Evolutionary conservation across 2,113 vertebrate genomes (phyloP), one percentile per base, ranked within the genome.

Genomic region (Sterrhoptilus dennistouni): DNA sequence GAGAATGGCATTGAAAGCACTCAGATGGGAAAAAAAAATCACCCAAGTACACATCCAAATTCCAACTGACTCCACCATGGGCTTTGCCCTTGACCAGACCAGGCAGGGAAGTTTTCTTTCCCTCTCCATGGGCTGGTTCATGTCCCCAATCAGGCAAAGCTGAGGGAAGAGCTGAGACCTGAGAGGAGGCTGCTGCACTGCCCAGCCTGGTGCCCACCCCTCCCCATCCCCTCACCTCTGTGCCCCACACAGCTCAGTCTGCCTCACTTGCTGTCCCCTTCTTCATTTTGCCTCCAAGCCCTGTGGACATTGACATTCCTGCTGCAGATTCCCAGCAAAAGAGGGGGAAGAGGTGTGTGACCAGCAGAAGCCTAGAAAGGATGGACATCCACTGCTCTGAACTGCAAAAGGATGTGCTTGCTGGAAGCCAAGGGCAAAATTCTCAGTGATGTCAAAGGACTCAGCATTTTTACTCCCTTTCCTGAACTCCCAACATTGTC

Each of bases 211-310:
- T 12, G 2, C 5, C 68, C 8, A 4, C 42, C n/a, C 31, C 59
- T 70, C 27, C 17, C 44, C 54, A 20, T 5, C 21, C 24, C 3
- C 79, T 38, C 57, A 5, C 24, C 61, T 19, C 64, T 11, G 29
- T 28, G 60, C 9, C 53, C 47, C 50, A 11, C 2, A 4, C 42
- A 40, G 45, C 50, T 60, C 50, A 0, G 0, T 3, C 8, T 36
- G 20, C 52, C 23, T 42, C 65, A 27, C 7, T 3, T n/a, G n/a
- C 66, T 54, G 42, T 7, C 9, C 33, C 29, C 28, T 59, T 18
- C 66, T 24, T 25, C 61, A 0, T 6, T 42, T 24, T 36, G 28
- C 49, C 59, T 33, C 12, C 50, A 10, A 64, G 54, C 22, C 50
- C 53, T 36, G 2, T 2, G 57, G 56, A 15, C 1, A 2, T 0